Evolutionary conservation across 2,888 invertebrate species (phyloP).

Genomic region (Pristionchus exspectatus): DNA sequence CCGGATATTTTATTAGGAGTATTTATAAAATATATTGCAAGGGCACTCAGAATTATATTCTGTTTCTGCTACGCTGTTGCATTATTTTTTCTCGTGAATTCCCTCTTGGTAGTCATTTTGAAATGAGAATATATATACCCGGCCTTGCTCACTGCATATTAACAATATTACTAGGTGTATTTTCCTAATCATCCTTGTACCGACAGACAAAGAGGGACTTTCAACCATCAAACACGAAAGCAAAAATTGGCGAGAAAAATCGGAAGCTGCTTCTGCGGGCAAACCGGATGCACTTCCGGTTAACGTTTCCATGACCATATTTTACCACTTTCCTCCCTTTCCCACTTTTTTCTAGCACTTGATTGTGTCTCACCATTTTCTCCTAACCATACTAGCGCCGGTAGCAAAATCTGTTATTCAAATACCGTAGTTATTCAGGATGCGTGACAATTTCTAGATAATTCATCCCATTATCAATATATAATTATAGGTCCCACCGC

Average conservation of each 20-base stretch:
- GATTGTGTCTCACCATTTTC: not conserved
- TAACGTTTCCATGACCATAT: slow-evolving; percentile 3
- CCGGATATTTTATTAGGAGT: too few relatives aligned
- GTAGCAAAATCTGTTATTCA: too few relatives aligned
- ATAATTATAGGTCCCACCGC: not conserved
- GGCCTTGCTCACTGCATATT: too few relatives aligned
- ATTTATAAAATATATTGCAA: too few relatives aligned
- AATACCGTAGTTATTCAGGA: too few relatives aligned
- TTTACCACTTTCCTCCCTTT: not conserved
- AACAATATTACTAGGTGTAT: too few relatives aligned
- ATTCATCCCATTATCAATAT: not conserved
- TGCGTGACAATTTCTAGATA: too few relatives aligned
- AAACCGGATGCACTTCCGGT: slow-evolving; percentile 32
- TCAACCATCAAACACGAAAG: not conserved
- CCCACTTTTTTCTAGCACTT: not conserved
- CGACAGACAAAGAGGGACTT: not conserved
- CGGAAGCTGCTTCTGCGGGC: not conserved
- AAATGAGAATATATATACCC: too few relatives aligned
- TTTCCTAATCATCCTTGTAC: not conserved
- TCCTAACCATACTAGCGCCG: not conserved
- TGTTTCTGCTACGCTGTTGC: too few relatives aligned
- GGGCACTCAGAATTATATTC: too few relatives aligned
- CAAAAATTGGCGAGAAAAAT: not conserved
- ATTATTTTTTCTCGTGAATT: too few relatives aligned
- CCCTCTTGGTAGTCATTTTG: too few relatives aligned